Evolutionary conservation across 2,888 invertebrate genomes (phyloP), one percentile per base, ranked within the genome.

Genomic region (Entomobrya multifasciata): DNA sequence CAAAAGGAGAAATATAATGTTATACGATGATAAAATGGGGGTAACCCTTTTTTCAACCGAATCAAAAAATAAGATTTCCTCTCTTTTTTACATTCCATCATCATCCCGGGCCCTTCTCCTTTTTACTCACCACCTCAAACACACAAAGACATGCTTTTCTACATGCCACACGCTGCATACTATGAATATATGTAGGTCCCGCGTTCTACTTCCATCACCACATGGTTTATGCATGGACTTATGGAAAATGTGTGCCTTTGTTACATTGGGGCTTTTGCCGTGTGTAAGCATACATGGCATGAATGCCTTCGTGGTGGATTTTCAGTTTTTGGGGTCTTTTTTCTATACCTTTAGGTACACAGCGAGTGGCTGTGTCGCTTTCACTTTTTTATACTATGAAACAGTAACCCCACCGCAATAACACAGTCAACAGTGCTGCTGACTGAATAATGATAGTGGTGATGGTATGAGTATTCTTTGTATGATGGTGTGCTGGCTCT

Each of bases 141-240:
- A n/a, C n/a, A n/a, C n/a, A n/a, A n/a, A n/a, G n/a, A n/a, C n/a
- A n/a, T n/a, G n/a, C n/a, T n/a, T n/a, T n/a, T n/a, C n/a, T n/a
- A n/a, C n/a, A n/a, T n/a, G n/a, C n/a, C n/a, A n/a, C n/a, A n/a
- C n/a, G n/a, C 22, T 41, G 41, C 8, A 41, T 65, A 6, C 41
- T 65, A 1, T 65, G 13, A 13, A 11, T 15, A 17, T 65, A 36
- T 65, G n/a, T 65, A 74, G 13, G 74, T 41, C 20, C 41, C 36
- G 11, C 44, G 80, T 80, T 65, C 83, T 30, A 83, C 65, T 83
- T 83, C 83, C 83, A 62, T n/a, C n/a, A n/a, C 49, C 60, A n/a
- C 76, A 83, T 83, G 83, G 74, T 76, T 76, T 83, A 83, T 83
- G 83, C 83, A 83, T 83, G 65, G 70, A 20, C 30, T 44, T 72